These are phyloP conservation scores for Tupaia chinensis DNA, from an alignment of 2,113 vertebrate species.

Conservation along the genomic window DNA sequence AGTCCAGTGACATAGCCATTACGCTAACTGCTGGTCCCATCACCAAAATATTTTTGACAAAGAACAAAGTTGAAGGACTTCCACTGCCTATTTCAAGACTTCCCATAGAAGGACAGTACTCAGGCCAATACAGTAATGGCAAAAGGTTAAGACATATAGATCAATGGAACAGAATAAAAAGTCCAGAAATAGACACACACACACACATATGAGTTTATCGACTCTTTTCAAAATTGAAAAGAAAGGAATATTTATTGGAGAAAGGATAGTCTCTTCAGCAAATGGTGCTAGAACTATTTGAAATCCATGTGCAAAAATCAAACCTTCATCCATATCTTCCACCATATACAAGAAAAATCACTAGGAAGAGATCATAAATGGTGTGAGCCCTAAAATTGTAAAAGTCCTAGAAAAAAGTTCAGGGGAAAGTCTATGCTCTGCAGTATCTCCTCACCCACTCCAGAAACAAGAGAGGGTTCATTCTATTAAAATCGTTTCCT, in stretches of 20 bases:
- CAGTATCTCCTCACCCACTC: background rate
- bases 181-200: background rate
- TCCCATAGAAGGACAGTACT: background rate
- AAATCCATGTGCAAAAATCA: background rate
- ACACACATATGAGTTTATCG: background rate
- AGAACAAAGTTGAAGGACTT: background rate
- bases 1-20: no score
- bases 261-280: background rate
- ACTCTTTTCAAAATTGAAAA: slow-evolving; percentile 42
- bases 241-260: background rate
- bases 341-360: background rate
- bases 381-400: background rate
- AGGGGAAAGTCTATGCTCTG: background rate
- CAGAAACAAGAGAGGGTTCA: background rate
- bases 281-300: background rate
- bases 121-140: background rate
- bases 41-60: background rate
- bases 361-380: background rate
- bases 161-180: background rate
- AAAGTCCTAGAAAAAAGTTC: background rate
- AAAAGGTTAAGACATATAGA: background rate
- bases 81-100: background rate
- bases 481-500: background rate
- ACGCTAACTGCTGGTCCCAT: no score
- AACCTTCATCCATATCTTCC: background rate